Evolutionary conservation across 2,797 vertebrate species (phyloP), one percentile per base, ranked within the genome.

Genomic region (Tangara arthus): DNA sequence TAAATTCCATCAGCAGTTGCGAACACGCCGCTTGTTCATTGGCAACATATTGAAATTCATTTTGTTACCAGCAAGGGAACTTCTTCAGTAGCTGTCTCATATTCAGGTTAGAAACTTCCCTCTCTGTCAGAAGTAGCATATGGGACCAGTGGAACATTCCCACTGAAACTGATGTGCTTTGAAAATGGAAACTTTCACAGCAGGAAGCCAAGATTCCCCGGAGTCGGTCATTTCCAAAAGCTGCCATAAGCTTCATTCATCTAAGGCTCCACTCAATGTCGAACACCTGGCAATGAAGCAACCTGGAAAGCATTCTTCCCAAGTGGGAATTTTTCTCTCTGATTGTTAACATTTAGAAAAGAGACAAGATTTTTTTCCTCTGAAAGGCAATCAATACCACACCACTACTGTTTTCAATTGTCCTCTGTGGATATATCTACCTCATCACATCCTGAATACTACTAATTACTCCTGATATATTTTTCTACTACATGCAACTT

Each of bases 101-200:
- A 97, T 97, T 97, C 93, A 94, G 94, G 93, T 95, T 68, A 95
- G 94, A 97, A 98, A 97, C 96, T 97, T 96, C 89, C 95, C 96
- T 94, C 95, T 97, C 97, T 97, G 95, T 98, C 97, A 98, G 97
- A 97, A 96, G 96, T 85, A 98, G 97, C 98, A 98, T 98, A 98
- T 98, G 98, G 97, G 97, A 97, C 94, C 94, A 97, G 89, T 88
- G 97, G 96, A 98, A 98, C 97, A 96, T 97, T 98, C 98, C 97
- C 98, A 98, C 94, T 97, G 97, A 98, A 98, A 98, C 96, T 94
- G 96, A 98, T 94, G 96, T 97, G 98, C 98, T 99, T 98, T 99
- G 98, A 98, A 99, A 98, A 99, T 95, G 98, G 98, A 98, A 98
- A 98, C 98, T 98, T 98, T 98, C 98, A 97, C 98, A 98, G 98